Base-by-base conservation (phyloP, 2,888 invertebrate genomes). In the Neoitamus cyanurus region DNA sequence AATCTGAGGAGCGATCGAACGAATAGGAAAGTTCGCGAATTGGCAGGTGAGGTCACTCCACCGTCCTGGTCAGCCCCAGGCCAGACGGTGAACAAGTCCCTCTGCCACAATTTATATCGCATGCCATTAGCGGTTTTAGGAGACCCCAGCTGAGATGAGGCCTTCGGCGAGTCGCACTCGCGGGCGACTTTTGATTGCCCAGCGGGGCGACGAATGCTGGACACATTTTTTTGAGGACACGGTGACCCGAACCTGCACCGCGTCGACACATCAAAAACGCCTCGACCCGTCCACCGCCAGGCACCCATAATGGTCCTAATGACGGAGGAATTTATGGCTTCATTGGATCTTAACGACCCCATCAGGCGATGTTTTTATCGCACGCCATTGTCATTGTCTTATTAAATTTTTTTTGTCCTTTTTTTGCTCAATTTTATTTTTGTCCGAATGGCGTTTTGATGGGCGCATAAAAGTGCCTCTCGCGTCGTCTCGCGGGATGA, bases 381-480 rank as follows among this genome's bases (percentile, higher is more conserved):
- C 42, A 46, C 78, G 42, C 30, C 78, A 78, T 48, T 48, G 28
- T 78, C 48, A 28, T 78, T 78, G 42, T 78, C 42, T 78, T 78
- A 78, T 48, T 36, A 75, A 75, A 75, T 37, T 31, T 75, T 75
- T 75, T 25, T 58, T 58, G 37, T 25, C 58, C 13, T 73, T 73
- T 73, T 73, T 13, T 31, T 25, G 13, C 75, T 5, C 9, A 20
- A 75, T 78, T 78, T 78, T 78, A 78, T 78, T 78, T 78, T 78
- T 78, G 46, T 78, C 46, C 46, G 46, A 78, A 78, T 78, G 78
- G 48, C 78, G 46, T 34, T 78, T 78, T 78, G 78, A 78, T 78
- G 78, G 78, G n/a, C 34, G 25, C 73, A 73, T 73, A 34, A 73
- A 73, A 36, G n/a, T 70, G 70, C 31, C 70, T 30, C 70, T 70